Conservation (phyloP, 2,797 vertebrate species). For the Sebastes glaucus region DNA sequence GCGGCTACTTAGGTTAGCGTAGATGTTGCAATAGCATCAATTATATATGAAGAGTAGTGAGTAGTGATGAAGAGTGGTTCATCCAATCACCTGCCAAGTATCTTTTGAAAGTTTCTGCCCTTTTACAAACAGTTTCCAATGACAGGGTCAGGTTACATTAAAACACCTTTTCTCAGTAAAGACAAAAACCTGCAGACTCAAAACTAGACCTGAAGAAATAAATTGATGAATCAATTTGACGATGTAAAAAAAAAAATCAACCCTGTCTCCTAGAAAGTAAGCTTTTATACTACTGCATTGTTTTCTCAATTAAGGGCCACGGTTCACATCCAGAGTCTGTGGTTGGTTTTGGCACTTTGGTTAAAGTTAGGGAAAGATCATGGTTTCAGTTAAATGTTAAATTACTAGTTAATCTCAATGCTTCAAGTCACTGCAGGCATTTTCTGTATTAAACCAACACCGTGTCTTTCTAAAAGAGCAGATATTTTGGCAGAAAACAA, state of each 20-base stretch:
- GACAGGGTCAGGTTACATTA: neutral
- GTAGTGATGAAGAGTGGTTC: no score
- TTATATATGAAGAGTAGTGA: no score
- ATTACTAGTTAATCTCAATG: neutral
- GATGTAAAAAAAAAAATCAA: neutral
- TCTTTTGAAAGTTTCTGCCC: no score
- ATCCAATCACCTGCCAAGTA: no score
- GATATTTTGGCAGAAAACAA: no score
- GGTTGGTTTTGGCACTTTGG: neutral
- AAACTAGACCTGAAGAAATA: neutral
- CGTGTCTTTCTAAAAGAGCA: no score
- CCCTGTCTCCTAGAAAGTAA: neutral
- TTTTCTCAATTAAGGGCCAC: neutral
- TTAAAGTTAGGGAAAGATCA: no score
- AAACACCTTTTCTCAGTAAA: neutral
- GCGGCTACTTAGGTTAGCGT: no score
- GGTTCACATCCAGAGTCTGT: neutral
- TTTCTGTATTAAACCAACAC: neutral
- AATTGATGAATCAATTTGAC: neutral
- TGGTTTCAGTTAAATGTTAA: no score
- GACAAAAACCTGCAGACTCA: neutral
- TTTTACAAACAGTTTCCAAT: no score
- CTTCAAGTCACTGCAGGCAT: neutral
- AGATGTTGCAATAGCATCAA: no score
- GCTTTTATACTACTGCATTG: neutral